Evolutionary conservation across 1,140 invertebrate species (phyloP).

Genomic region (Heliconius himera): DNA sequence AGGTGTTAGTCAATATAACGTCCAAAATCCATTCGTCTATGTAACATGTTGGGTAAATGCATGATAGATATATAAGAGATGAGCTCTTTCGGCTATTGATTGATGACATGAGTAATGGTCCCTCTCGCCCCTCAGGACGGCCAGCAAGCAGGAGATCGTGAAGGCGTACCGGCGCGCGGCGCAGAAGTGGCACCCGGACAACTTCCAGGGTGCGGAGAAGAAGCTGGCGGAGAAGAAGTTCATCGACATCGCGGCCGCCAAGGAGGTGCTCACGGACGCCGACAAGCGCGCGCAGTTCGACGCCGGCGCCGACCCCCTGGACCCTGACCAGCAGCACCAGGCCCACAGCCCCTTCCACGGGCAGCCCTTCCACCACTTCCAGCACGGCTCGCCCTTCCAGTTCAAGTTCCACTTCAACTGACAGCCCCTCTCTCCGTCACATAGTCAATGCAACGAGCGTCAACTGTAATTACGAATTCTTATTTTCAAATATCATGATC

Average conservation of each 20-base stretch:
- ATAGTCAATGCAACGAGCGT: too few species aligned
- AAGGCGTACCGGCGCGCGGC: conserved; percentile 99
- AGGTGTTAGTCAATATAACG: too few species aligned
- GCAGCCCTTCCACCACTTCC: conserved; percentile 95
- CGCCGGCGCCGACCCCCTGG: conserved; percentile 97
- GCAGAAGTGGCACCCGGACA: conserved; percentile 99
- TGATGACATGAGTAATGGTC: too few species aligned
- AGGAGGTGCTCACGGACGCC: conserved; percentile 94
- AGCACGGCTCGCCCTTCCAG: conserved; percentile 93
- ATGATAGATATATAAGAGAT: too few species aligned
- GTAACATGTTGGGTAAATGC: too few species aligned
- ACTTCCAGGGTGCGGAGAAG: conserved; percentile 95
- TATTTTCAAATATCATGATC: too few species aligned
- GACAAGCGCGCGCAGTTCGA: conserved; percentile 97
- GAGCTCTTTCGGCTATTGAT: too few species aligned
- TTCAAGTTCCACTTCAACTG: conserved; percentile 98
- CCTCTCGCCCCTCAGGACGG: conserved; percentile 83
- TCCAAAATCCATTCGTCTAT: too few species aligned
- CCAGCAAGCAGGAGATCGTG: conserved; percentile 95
- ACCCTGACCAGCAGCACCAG: conserved; percentile 90
- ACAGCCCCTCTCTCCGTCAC: neutral
- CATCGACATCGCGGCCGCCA: conserved; percentile 99
- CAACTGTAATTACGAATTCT: too few species aligned
- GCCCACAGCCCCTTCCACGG: conserved; percentile 79
- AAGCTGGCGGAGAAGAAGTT: conserved; percentile 98